Evolutionary conservation across 1,140 invertebrate species (phyloP), one percentile per base, ranked within the genome.

Genomic region (Helicoverpa armigera): DNA sequence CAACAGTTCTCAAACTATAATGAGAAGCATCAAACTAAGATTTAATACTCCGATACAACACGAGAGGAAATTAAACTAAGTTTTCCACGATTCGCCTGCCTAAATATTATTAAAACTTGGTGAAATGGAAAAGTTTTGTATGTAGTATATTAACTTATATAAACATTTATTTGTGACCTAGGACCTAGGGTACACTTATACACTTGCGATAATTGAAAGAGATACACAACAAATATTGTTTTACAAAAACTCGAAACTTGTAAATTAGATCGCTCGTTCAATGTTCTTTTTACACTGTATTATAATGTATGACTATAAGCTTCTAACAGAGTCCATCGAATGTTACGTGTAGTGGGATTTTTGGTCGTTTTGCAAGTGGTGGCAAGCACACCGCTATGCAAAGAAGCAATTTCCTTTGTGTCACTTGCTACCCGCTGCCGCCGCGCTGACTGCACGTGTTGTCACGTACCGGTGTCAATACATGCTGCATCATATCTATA

Each of bases 381-480:
- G 80, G 58, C 76, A 74, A 50, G 58, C 73, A 76, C 73, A 76
- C 75, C 75, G 75, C 75, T 77, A 77, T 77, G 75, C 67, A 76
- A 82, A 83, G 84, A 87, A 83, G 83, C 86, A 87, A 88, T 88
- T 88, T 88, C 86, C 87, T 88, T 79, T 79, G 48, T 83, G 86
- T 86, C 87, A 87, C 74, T 75, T 79, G 65, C 58, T 79, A 53
- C 60, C 58, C 74, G 48, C 50, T 50, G 58, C 23, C 75, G 23
- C 50, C 60, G 58, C 23, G 74, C 50, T 50, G 67, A 35, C 60
- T 77, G 60, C 74, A 77, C 61, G 75, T 77, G 75, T 54, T 67
- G 50, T 77, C 75, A 77, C 75, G 75, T 77, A 67, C 60, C 50
- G 67, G 10, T 77, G 75, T 77, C 75, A 77, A 77, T 77, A 77